Evolutionary conservation across 2,888 invertebrate species (phyloP).

Genomic region (Lamellibrachia columna): DNA sequence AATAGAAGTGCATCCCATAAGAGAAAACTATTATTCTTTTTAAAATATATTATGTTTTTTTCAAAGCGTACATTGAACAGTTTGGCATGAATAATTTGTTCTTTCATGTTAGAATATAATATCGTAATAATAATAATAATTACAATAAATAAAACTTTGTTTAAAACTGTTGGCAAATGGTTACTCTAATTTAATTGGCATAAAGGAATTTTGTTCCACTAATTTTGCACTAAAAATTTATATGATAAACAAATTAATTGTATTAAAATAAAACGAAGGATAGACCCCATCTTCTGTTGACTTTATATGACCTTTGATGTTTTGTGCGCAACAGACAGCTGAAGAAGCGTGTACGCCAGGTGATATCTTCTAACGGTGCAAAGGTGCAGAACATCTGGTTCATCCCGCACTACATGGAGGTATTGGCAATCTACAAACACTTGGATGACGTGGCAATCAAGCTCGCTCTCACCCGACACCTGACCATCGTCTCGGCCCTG

Average conservation of each 20-base stretch:
- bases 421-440: slow-evolving; percentile 60
- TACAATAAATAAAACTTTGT: too few relatives aligned
- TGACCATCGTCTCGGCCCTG: slow-evolving; percentile 56
- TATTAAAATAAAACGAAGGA: too few relatives aligned
- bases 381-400: slow-evolving; percentile 65
- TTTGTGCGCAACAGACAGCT: slow-evolving; percentile 44
- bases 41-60: too few relatives aligned
- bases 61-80: neutral
- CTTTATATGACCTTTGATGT: neutral
- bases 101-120: slow-evolving; percentile 6
- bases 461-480: slow-evolving; percentile 49
- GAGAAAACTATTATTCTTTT: too few relatives aligned
- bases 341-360: slow-evolving; percentile 56
- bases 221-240: too few relatives aligned
- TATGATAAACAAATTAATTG: too few relatives aligned
- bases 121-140: neutral
- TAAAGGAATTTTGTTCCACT: too few relatives aligned
- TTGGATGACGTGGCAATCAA: slow-evolving; percentile 54
- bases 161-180: neutral
- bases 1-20: too few relatives aligned
- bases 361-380: slow-evolving; percentile 58
- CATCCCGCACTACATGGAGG: slow-evolving; percentile 62
- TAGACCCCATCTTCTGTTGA: neutral
- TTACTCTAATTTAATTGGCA: neutral
- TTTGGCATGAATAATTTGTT: neutral